A percentile compares a stretch with the other conserved stretches of the same genome.
Evolutionary conservation across 1,140 invertebrate species (phyloP).

Genomic region (Anastatus disparis): DNA sequence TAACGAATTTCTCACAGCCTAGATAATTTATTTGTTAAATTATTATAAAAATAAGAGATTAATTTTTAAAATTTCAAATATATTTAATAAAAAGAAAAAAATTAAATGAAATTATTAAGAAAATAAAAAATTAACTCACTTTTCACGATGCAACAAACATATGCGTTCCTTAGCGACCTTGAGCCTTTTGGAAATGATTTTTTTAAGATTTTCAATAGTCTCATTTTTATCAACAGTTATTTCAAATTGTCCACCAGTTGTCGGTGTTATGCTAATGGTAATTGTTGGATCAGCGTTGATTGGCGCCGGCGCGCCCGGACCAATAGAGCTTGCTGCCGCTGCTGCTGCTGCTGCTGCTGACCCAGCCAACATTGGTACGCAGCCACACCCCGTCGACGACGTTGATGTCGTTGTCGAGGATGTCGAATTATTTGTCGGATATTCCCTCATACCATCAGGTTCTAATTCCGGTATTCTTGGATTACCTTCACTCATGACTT

Average conservation of each 20-base stretch:
- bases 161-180: slow-evolving; percentile 93
- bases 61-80: slow-evolving; percentile 37
- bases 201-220: slow-evolving; percentile 88
- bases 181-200: slow-evolving; percentile 89
- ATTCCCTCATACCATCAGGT: slow-evolving; percentile 19
- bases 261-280: slow-evolving; percentile 86
- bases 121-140: slow-evolving; percentile 81
- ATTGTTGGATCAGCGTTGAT: slow-evolving; percentile 70
- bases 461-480: slow-evolving; percentile 24
- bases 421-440: too few species aligned
- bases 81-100: too few species aligned
- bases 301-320: slow-evolving; percentile 65
- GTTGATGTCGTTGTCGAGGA: too few species aligned
- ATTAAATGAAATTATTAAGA: too few species aligned
- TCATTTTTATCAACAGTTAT: slow-evolving; percentile 81
- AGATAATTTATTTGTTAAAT: too few species aligned
- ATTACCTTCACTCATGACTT: slow-evolving; percentile 26
- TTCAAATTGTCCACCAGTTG: slow-evolving; percentile 90
- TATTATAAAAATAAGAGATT: neutral
- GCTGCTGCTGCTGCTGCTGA: slow-evolving; percentile 59
- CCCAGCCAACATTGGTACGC: slow-evolving; percentile 38
- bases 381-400: slow-evolving; percentile 76
- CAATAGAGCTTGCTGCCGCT: too few species aligned
- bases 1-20: neutral
- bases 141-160: slow-evolving; percentile 89